Conservation (phyloP, 1,140 invertebrate species). For the Drosophila parvula region DNA sequence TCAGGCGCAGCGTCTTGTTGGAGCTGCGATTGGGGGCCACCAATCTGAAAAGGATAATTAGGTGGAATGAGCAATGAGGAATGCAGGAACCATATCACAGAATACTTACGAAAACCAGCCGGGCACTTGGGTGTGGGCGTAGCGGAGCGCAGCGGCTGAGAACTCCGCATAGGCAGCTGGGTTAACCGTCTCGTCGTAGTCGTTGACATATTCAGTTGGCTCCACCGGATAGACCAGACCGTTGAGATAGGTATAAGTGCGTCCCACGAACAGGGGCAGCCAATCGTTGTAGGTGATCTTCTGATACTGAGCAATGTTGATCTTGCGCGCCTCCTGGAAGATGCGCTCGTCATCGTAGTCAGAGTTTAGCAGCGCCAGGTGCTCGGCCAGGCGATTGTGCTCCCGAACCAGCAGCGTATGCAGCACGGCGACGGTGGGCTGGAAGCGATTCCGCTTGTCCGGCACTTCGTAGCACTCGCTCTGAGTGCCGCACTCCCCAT, state of each 20-base stretch:
- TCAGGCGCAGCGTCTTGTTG: conserved; percentile 87
- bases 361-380: conserved; percentile 90
- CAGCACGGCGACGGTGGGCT: conserved; percentile 90
- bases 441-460: conserved; percentile 94
- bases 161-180: conserved; percentile 92
- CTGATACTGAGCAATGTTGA: conserved; percentile 91
- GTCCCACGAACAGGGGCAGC: conserved; percentile 91
- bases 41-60: conserved; percentile 85
- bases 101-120: conserved; percentile 89
- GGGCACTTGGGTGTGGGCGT: conserved; percentile 92
- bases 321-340: conserved; percentile 93
- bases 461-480: conserved; percentile 90
- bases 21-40: conserved; percentile 87
- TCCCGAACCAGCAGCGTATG: conserved; percentile 94
- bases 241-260: conserved; percentile 87
- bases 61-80: neutral
- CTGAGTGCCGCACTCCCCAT: conserved; percentile 86
- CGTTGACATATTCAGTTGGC: conserved; percentile 89
- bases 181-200: conserved; percentile 93
- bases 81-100: neutral
- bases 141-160: conserved; percentile 92
- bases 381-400: conserved; percentile 94
- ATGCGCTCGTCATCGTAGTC: conserved; percentile 94
- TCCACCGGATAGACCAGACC: conserved; percentile 86
- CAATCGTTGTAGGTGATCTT: conserved; percentile 94